Evolutionary conservation across 1,140 invertebrate species (phyloP).

Genomic region (Procambarus virginalis): DNA sequence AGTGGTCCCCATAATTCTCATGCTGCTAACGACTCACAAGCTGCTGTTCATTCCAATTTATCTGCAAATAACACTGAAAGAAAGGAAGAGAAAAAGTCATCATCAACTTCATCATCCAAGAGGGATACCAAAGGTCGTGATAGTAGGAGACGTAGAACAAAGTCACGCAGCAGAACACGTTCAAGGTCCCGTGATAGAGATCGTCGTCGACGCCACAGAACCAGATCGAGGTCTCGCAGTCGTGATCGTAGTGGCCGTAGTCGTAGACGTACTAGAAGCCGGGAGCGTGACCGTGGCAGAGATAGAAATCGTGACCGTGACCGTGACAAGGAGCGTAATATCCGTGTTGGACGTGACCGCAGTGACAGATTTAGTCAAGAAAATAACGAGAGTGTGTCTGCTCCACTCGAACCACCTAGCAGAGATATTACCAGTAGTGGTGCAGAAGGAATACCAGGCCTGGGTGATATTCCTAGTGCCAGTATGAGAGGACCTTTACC

Average conservation of each 20-base stretch:
- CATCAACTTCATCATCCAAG: conserved; percentile 15
- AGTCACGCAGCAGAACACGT: conserved; percentile 51
- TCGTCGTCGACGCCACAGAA: conserved; percentile 67
- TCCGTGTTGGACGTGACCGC: conserved; percentile 36
- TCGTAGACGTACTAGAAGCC: conserved; percentile 44
- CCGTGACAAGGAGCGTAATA: conserved; percentile 61
- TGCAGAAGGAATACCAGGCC: conserved; percentile 57
- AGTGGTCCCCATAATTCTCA: background rate
- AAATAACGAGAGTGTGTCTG: conserved; percentile 19
- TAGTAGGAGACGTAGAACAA: conserved; percentile 45
- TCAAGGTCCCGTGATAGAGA: conserved; percentile 61
- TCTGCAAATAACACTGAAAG: conserved; percentile 12
- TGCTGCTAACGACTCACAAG: background rate
- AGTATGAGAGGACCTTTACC: conserved; percentile 55
- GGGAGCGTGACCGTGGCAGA: conserved; percentile 61
- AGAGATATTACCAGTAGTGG: background rate
- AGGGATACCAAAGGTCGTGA: conserved; percentile 49
- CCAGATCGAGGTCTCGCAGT: conserved; percentile 67
- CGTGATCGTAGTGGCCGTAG: conserved; percentile 69
- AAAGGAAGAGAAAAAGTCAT: conserved; percentile 50
- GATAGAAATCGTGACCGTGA: conserved; percentile 70
- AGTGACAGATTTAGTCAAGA: conserved; percentile 49
- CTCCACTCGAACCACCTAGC: background rate
- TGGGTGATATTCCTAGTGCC: conserved; percentile 66
- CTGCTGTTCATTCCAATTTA: background rate